These are phyloP conservation scores for Ashinkailepas kermadecensis DNA, from an alignment of 2,888 invertebrate species.

Conservation along the genomic window DNA sequence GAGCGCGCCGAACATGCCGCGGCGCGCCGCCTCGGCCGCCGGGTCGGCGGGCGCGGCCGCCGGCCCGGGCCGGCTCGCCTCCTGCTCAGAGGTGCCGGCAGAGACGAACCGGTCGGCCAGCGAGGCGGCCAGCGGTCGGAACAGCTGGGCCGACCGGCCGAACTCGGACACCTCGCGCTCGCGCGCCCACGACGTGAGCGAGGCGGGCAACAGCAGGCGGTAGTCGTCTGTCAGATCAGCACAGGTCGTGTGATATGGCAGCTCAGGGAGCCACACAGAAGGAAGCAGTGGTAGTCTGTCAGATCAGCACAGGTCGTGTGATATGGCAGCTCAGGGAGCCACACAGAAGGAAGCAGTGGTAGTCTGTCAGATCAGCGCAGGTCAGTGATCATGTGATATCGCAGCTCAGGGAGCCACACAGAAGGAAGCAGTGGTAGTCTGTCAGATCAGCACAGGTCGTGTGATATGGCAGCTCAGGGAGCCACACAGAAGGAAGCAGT, in stretches of 20 bases:
- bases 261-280: too few relatives aligned
- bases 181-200: conserved; percentile 71
- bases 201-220: conserved; percentile 41
- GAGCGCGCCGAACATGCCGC: conserved; percentile 67
- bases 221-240: conserved; percentile 38
- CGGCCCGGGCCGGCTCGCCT: not conserved
- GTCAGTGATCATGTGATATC: not conserved
- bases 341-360: too few relatives aligned
- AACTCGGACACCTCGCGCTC: conserved; percentile 73
- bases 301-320: too few relatives aligned
- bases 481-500: too few relatives aligned
- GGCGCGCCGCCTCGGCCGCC: conserved; percentile 58
- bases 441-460: too few relatives aligned
- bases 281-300: too few relatives aligned
- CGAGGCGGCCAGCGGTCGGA: conserved; percentile 51
- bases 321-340: too few relatives aligned
- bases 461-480: too few relatives aligned
- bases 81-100: conserved; percentile 41
- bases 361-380: conserved; percentile 14
- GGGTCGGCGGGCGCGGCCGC: not conserved
- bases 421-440: too few relatives aligned
- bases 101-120: conserved; percentile 57
- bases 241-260: too few relatives aligned
- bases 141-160: conserved; percentile 63
- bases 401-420: too few relatives aligned